Evolutionary conservation across 2,888 invertebrate genomes (phyloP).

Genomic region (Ferdinandea cuprea): DNA sequence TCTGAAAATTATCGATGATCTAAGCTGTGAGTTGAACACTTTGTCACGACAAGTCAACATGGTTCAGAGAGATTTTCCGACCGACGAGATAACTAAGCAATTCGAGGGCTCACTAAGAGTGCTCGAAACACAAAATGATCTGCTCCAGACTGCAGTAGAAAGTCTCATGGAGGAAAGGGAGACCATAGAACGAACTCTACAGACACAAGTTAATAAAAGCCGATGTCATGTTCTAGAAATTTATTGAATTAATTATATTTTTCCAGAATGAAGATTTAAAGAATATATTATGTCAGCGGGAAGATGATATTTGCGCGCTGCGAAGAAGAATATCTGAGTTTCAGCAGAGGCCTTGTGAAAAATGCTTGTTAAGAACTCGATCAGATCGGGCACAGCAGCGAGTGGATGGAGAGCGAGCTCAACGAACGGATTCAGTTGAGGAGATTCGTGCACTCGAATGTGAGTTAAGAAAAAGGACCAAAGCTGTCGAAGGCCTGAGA

Average conservation of each 20-base stretch:
- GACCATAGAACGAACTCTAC: conserved; percentile 33
- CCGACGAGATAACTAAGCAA: conserved; percentile 55
- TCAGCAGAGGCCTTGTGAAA: conserved; percentile 54
- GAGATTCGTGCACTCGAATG: conserved; percentile 56
- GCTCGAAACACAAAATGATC: conserved; percentile 78
- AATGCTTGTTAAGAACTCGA: conserved; percentile 36
- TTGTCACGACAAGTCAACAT: conserved; percentile 80
- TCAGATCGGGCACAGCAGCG: conserved; percentile 41
- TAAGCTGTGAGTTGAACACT: conserved; percentile 80
- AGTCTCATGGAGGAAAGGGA: conserved; percentile 45
- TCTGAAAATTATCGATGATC: conserved; percentile 80
- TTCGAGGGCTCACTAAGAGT: conserved; percentile 76
- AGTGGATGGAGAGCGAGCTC: conserved; percentile 4
- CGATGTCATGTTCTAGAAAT: background rate
- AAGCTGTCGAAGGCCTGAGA: conserved; percentile 51
- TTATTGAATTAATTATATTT: background rate
- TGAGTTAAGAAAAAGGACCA: conserved; percentile 68
- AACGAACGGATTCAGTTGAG: conserved; percentile 25
- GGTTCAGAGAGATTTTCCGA: conserved; percentile 77
- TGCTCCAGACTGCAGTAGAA: conserved; percentile 77
- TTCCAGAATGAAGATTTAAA: conserved; percentile 78
- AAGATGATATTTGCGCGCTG: background rate
- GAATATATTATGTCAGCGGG: conserved; percentile 17
- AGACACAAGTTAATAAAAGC: conserved; percentile 36
- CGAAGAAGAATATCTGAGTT: conserved; percentile 65